Conservation (phyloP, 2,797 vertebrate species). For the Ispidina picta region DNA sequence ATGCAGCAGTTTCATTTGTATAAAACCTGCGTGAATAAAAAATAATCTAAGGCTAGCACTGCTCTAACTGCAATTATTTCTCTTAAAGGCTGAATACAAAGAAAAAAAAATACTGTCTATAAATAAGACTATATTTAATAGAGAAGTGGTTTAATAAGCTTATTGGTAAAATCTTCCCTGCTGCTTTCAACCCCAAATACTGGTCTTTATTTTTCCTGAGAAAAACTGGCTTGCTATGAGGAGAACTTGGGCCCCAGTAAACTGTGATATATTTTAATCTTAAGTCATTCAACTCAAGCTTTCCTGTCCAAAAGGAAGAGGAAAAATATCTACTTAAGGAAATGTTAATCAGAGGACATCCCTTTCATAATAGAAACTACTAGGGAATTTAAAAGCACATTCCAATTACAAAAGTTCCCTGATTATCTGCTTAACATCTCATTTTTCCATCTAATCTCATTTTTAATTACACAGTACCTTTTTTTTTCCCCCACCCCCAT, state of each 20-base stretch:
- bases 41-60: slow-evolving; percentile 19
- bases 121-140: slow-evolving; percentile 38
- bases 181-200: background rate
- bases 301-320: slow-evolving; percentile 63
- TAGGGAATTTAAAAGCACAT: slow-evolving; percentile 75
- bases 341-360: slow-evolving; percentile 71
- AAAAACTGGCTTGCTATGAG: background rate
- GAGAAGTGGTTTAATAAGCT: slow-evolving; percentile 30
- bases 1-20: background rate
- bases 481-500: slow-evolving; percentile 65
- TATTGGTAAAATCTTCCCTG: background rate
- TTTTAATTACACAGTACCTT: slow-evolving; percentile 77
- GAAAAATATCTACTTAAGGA: slow-evolving; percentile 66
- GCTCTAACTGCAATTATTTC: slow-evolving; percentile 36
- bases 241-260: background rate
- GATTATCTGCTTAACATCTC: slow-evolving; percentile 79
- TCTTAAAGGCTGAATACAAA: slow-evolving; percentile 28
- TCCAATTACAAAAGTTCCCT: slow-evolving; percentile 79
- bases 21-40: slow-evolving; percentile 24
- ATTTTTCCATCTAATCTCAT: slow-evolving; percentile 77
- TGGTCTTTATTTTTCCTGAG: background rate
- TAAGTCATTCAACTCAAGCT: slow-evolving; percentile 51
- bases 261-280: slow-evolving; percentile 10
- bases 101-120: slow-evolving; percentile 35
- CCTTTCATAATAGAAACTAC: slow-evolving; percentile 70